Evolutionary conservation across 1,140 invertebrate species (phyloP), one percentile per base, ranked within the genome.

Genomic region (Contarinia nasturtii): DNA sequence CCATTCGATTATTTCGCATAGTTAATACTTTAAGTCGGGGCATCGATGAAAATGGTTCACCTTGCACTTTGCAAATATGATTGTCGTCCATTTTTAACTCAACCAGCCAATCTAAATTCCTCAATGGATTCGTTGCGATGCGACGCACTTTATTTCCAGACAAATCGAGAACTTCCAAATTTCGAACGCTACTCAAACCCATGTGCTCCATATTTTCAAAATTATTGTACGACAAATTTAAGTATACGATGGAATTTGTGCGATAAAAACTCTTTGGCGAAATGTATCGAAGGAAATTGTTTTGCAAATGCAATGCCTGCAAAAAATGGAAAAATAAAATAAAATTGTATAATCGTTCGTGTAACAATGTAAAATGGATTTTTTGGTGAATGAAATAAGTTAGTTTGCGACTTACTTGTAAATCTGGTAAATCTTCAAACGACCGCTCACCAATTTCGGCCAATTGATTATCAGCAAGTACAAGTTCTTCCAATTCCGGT

Each of bases 181-280:
- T 85, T 20, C 72, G 68, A 21, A 86, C 58, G 52, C 73, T 77
- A 11, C 74, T 70, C 15, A 87, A 63, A 4, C 84, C 83, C 20
- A 77, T 75, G 52, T 79, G 73, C 46, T 83, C 76, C 50, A 90
- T 64, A 40, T 69, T 74, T 7, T 68, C 69, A 42, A 87, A 65
- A 52, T 80, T 70, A 68, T 87, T 88, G 52, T 78, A 71, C 55
- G 85, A 88, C 44, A 89, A 59, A 70, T 89, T 89, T 10, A 91
- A 64, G 58, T 86, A 80, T 19, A 88, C 71, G 41, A 87, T 61
- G 41, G 83, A 76, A 7, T 82, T 81, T 14, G 81, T 74, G 52
- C 79, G 76, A 50, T 79, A 73, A 57, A 90, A 89, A 1, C 82
- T 82, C 52, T 77, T 74, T n/a, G 68, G 70, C 0, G 81, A 77